Evolutionary conservation across 2,888 invertebrate genomes (phyloP).

Genomic region (Dryobota labecula): DNA sequence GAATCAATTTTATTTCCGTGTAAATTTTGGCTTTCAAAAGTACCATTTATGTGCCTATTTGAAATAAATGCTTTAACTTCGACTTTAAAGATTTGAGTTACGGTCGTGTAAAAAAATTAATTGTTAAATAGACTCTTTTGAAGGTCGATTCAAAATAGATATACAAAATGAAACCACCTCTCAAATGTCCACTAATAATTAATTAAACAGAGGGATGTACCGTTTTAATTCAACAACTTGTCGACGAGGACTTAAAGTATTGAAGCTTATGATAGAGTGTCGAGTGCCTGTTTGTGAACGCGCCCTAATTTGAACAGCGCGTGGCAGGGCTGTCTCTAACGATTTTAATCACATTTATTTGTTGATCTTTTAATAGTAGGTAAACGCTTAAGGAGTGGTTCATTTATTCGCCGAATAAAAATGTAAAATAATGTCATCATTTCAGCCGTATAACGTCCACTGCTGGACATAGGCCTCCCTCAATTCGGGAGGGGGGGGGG

Average conservation of each 20-base stretch:
- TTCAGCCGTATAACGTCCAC: no score
- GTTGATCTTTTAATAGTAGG: background rate
- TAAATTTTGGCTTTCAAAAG: no score
- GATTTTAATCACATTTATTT: conserved; percentile 43
- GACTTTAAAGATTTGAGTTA: no score
- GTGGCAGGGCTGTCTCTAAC: conserved; percentile 59
- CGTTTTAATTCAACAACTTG: conserved; percentile 72
- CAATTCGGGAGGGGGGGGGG: no score
- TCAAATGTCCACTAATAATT: conserved; percentile 50
- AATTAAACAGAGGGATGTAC: conserved; percentile 56
- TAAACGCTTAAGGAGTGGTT: background rate
- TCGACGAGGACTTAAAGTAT: conserved; percentile 58
- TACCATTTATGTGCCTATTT: no score
- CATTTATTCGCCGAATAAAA: background rate
- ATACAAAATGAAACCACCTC: background rate
- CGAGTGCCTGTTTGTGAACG: conserved; percentile 67
- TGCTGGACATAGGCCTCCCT: no score
- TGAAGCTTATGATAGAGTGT: conserved; percentile 68
- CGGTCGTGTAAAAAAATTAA: background rate
- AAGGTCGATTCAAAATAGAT: background rate
- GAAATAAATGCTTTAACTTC: no score
- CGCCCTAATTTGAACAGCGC: conserved; percentile 70
- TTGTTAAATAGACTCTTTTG: background rate
- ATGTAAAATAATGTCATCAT: no score
- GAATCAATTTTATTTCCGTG: no score